Percentiles rank a stretch among this genome's conserved stretches.
Conservation (phyloP, 2,797 vertebrate species). For the Malurus leucopterus region DNA sequence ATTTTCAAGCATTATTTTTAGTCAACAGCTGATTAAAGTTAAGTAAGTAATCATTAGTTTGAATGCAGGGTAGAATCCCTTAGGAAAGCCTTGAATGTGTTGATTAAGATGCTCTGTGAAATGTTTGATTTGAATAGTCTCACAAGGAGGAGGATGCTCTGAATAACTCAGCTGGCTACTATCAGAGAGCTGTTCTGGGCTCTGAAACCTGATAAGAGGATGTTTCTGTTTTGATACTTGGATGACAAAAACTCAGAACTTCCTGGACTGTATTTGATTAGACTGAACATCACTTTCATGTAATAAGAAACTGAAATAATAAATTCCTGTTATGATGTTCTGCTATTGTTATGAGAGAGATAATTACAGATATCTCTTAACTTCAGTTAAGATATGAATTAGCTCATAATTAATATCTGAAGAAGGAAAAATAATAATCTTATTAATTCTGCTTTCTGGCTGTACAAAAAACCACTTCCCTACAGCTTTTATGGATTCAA, state of each 20-base stretch:
- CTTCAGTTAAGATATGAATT: background rate
- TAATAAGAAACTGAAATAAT: background rate
- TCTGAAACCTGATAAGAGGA: background rate
- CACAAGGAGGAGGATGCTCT: background rate
- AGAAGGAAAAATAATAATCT: background rate
- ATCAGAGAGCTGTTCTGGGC: background rate
- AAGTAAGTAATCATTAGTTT: background rate
- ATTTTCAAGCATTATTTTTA: background rate
- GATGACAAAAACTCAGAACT: background rate
- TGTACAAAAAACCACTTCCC: background rate
- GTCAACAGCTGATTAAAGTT: background rate
- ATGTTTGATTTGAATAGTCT: background rate
- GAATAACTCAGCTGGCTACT: background rate
- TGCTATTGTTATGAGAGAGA: background rate
- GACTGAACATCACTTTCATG: background rate
- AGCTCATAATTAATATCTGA: background rate
- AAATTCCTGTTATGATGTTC: background rate
- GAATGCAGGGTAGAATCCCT: background rate
- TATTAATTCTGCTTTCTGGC: background rate
- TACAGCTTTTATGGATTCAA: background rate
- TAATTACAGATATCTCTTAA: background rate
- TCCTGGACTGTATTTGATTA: background rate
- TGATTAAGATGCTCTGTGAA: conserved; percentile 12
- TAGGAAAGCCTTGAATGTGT: background rate
- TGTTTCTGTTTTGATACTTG: background rate